Percentiles rank a stretch among this genome's conserved stretches.
phyloP scores from a whole-genome alignment of 2,113 vertebrate genomes.

The Vimba vimba region DNA sequence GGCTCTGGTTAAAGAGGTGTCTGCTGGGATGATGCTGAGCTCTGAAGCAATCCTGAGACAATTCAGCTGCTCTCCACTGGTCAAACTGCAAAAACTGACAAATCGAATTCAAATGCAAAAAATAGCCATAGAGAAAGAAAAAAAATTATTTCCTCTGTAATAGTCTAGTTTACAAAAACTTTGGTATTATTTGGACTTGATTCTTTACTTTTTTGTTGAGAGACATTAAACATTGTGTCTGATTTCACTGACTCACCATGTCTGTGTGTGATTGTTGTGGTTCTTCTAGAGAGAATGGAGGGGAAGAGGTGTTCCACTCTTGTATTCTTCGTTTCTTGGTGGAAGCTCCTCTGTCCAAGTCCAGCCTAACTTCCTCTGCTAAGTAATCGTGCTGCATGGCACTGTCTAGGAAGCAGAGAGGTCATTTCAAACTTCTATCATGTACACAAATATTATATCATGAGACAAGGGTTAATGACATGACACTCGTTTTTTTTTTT shows the following conservation, averaged over 20 bases:
- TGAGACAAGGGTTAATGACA: too few species aligned
- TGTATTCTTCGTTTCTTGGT: conserved; percentile 5
- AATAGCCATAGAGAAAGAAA: neutral
- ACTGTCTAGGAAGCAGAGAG: conserved; percentile 34
- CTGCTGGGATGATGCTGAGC: neutral
- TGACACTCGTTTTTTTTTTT: too few species aligned
- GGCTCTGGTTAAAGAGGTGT: neutral
- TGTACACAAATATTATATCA: neutral
- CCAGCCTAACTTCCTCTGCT: neutral
- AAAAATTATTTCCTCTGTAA: neutral
- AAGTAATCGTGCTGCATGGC: neutral
- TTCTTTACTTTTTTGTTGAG: neutral
- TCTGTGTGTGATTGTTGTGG: conserved; percentile 3
- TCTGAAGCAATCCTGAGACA: conserved; percentile 4
- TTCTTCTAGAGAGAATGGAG: conserved; percentile 10
- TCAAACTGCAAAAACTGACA: conserved; percentile 34
- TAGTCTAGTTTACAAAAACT: neutral
- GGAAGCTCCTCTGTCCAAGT: neutral
- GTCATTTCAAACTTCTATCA: neutral
- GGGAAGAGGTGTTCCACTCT: neutral
- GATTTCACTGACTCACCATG: conserved; percentile 27
- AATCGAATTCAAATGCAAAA: neutral
- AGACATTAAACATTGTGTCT: neutral
- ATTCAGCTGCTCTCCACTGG: conserved; percentile 13
- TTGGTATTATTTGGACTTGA: neutral